Base-by-base conservation (phyloP, 1,140 invertebrate genomes). In the Metaphire vulgaris region DNA sequence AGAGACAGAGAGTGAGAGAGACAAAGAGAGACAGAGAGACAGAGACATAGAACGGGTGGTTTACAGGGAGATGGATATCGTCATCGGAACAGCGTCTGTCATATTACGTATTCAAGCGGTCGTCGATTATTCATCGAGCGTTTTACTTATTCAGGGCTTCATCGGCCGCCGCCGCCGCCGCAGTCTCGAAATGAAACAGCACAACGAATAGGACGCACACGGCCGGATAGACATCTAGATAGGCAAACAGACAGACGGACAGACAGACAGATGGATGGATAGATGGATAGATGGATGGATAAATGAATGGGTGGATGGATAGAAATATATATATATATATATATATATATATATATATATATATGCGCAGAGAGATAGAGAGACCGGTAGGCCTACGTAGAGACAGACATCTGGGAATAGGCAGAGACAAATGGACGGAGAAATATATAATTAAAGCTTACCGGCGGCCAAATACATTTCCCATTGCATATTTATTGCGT, bases 1-100 rank as follows among this genome's bases (percentile, higher is more conserved):
- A 94, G 91, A 94, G 93, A 1, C 93, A 76, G 16, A 64, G 33
- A 77, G 2, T 75, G 69, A 76, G 15, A 76, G 72, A 76, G 15
- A 76, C 72, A 76, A 2, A 76, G 69, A 76, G 15, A 76, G 69
- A 76, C 21, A 76, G 69, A 76, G 15, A 73, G 69, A 76, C 2
- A 76, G 69, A 76, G 15, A 76, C 74, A 69, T 2, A 69, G n/a
- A 69, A 14, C 6, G n/a, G 28, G n/a, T 14, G n/a, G 28, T 2
- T 14, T 2, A 69, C 2, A 69, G n/a, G 28, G n/a, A 69, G n/a
- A 69, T 2, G 28, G n/a, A 69, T n/a, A n/a, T n/a, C n/a, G n/a
- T n/a, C n/a, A n/a, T n/a, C n/a, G n/a, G n/a, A n/a, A n/a, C n/a
- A n/a, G n/a, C n/a, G n/a, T n/a, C n/a, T n/a, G n/a, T n/a, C n/a